Evolutionary conservation across 2,888 invertebrate species (phyloP).

Genomic region (Polyommatus icarus): DNA sequence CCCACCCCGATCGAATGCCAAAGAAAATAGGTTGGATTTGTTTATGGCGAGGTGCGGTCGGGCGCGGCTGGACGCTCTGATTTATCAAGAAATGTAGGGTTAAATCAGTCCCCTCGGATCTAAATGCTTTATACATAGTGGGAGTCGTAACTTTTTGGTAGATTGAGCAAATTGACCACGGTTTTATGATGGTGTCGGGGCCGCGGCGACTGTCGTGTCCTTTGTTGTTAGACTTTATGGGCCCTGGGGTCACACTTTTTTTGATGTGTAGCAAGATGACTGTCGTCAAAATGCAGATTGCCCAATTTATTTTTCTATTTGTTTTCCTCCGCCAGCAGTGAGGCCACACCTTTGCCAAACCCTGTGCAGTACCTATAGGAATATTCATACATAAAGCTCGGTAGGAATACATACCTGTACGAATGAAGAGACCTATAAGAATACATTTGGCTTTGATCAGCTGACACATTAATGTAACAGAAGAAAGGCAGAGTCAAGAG

Average conservation of each 20-base stretch:
- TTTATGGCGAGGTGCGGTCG: constrained; percentile 64
- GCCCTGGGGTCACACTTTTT: constrained; percentile 14
- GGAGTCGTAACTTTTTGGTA: constrained; percentile 30
- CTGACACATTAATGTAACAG: neutral
- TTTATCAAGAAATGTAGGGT: constrained; percentile 52
- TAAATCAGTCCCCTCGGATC: constrained; percentile 33
- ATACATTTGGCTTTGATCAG: neutral
- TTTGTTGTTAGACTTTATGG: constrained; percentile 30
- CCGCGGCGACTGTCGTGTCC: constrained; percentile 8
- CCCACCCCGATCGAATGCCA: constrained; percentile 67
- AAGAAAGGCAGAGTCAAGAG: neutral
- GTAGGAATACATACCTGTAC: neutral
- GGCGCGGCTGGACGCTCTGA: constrained; percentile 62
- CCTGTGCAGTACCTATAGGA: neutral
- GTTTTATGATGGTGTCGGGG: constrained; percentile 25
- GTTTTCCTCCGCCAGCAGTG: neutral
- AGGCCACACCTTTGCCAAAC: neutral
- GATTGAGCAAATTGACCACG: constrained; percentile 30
- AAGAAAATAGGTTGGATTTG: constrained; percentile 61
- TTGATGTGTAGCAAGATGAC: constrained; percentile 3
- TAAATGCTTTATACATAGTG: constrained; percentile 36
- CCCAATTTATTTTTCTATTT: neutral
- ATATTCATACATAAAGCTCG: neutral
- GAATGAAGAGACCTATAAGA: neutral
- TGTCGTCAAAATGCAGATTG: constrained; percentile 2